Percentiles rank a stretch among this genome's conserved stretches.
Evolutionary conservation across 2,113 vertebrate species (phyloP).

Genomic region (Phalacrocorax aristotelis): DNA sequence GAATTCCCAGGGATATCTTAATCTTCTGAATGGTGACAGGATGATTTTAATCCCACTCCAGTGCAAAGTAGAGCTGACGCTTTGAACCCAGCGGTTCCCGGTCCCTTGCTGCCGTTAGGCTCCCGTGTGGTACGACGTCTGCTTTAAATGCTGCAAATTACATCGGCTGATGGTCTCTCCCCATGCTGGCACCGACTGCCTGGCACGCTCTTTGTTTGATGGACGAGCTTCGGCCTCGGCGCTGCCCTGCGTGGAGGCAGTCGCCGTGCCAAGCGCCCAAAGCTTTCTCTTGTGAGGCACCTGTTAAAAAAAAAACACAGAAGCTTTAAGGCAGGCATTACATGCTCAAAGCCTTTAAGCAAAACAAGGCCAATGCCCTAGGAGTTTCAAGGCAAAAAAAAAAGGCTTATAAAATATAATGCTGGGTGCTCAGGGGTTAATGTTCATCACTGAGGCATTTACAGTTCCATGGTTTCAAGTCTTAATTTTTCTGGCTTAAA

Average conservation of each 20-base stretch:
- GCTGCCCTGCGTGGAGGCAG: fast-evolving
- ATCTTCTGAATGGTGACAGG: neutral
- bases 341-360: neutral
- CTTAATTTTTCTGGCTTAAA: neutral
- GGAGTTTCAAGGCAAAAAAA: neutral
- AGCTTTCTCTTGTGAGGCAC: neutral
- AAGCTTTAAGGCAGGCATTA: neutral
- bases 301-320: neutral
- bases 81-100: neutral
- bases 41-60: neutral
- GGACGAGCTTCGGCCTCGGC: neutral
- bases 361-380: neutral
- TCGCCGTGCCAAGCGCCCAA: neutral
- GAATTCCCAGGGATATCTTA: neutral
- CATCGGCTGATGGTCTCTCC: neutral
- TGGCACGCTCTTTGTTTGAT: neutral
- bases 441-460: neutral
- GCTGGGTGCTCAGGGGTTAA: neutral
- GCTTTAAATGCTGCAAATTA: neutral
- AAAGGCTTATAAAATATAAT: neutral
- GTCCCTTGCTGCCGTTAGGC: neutral
- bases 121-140: neutral
- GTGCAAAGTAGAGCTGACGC: neutral
- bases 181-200: neutral
- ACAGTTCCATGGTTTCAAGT: neutral